These are phyloP conservation scores for Galeopsomyia nigrocyanea DNA, from an alignment of 2,888 invertebrate genomes.

Conservation along the genomic window DNA sequence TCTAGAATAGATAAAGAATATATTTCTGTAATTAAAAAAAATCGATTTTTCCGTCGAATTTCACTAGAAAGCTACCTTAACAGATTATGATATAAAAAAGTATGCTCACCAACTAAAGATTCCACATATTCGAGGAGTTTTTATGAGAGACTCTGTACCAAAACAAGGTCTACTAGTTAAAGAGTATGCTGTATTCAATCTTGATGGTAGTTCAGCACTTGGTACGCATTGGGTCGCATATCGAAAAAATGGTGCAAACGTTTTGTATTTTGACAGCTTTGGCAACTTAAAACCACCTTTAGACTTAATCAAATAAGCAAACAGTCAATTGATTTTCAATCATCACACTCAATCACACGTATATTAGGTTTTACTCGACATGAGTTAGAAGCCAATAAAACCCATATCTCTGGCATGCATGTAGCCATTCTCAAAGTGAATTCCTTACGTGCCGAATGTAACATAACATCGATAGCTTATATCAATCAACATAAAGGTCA, in stretches of 20 bases:
- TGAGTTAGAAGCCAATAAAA: conserved; percentile 30
- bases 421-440: conserved; percentile 41
- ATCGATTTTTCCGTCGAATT: no score
- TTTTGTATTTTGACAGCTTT: conserved; percentile 49
- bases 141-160: conserved; percentile 49
- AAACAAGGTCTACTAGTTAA: no score
- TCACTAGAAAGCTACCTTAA: no score
- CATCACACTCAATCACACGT: conserved; percentile 42
- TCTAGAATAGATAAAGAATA: no score
- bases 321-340: conserved; percentile 42
- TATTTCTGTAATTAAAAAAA: no score
- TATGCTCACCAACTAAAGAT: conserved; percentile 46
- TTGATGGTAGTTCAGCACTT: conserved; percentile 47
- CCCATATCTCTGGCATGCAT: conserved; percentile 34
- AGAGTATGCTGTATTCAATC: conserved; percentile 51
- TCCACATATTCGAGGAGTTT: conserved; percentile 50
- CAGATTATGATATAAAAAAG: conserved; percentile 48
- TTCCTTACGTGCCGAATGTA: conserved; percentile 42
- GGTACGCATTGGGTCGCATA: conserved; percentile 55
- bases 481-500: no score
- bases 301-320: conserved; percentile 44
- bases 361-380: conserved; percentile 46
- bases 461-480: no score
- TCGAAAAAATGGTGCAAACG: conserved; percentile 35
- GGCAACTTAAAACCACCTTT: conserved; percentile 44